These are phyloP conservation scores for Nymphalis c-album DNA, from an alignment of 2,888 invertebrate genomes.

Conservation along the genomic window DNA sequence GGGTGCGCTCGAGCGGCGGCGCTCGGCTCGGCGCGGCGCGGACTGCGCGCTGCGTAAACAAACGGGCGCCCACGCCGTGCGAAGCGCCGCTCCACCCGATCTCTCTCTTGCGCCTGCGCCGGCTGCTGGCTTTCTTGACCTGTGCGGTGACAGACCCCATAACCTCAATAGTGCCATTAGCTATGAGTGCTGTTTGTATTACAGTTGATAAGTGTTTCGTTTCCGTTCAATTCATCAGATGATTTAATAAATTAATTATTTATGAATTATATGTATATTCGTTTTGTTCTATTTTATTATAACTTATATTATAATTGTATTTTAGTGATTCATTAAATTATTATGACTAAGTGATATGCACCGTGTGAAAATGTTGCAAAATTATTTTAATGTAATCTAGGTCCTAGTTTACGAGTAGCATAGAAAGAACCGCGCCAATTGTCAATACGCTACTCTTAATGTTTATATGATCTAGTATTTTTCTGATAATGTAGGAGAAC, in stretches of 20 bases:
- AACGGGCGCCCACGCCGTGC: conserved; percentile 59
- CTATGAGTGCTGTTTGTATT: background rate
- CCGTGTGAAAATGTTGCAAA: background rate
- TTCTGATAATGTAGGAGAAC: too few species aligned
- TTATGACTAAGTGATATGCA: background rate
- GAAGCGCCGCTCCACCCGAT: conserved; percentile 44
- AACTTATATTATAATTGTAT: background rate
- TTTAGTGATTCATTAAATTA: background rate
- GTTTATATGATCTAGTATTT: too few species aligned
- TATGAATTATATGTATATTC: too few species aligned
- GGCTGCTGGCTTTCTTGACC: conserved; percentile 54
- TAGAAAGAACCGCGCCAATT: too few species aligned
- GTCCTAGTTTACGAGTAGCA: too few species aligned
- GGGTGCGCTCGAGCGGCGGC: conserved; percentile 64
- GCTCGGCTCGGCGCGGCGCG: conserved; percentile 51
- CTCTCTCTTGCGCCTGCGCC: conserved; percentile 38
- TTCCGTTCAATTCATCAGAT: background rate
- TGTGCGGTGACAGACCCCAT: conserved; percentile 48
- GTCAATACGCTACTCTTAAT: too few species aligned
- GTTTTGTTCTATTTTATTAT: background rate
- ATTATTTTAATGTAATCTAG: background rate
- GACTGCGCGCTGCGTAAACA: conserved; percentile 50
- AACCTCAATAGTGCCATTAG: background rate
- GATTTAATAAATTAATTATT: too few species aligned
- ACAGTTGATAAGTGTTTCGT: background rate